These are phyloP conservation scores for Drosophila percnosoma DNA, from an alignment of 2,888 invertebrate species.

Conservation along the genomic window DNA sequence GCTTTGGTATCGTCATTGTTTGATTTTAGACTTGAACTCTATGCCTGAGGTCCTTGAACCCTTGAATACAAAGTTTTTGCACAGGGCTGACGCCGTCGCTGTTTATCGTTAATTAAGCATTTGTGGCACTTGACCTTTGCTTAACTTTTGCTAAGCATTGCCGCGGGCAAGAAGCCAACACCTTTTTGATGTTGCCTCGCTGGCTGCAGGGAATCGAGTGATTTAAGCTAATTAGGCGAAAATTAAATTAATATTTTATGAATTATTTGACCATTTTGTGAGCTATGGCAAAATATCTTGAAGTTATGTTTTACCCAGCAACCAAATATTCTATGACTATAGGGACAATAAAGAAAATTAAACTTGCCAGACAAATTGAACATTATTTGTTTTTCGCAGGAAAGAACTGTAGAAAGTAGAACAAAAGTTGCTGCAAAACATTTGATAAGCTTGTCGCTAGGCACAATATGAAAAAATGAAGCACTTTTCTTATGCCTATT, in stretches of 20 bases:
- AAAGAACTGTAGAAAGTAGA: background rate
- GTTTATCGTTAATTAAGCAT: conserved; percentile 70
- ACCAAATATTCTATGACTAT: conserved; percentile 15
- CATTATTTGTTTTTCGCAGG: conserved; percentile 50
- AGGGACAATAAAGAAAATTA: conserved; percentile 25
- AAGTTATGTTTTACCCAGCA: background rate
- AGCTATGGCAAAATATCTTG: conserved; percentile 23
- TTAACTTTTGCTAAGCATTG: conserved; percentile 45
- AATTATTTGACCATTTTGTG: conserved; percentile 59
- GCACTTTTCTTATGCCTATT: conserved; percentile 51
- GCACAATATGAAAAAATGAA: conserved; percentile 22
- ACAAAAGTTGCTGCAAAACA: conserved; percentile 45
- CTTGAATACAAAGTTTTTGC: conserved; percentile 15
- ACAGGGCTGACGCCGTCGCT: conserved; percentile 35
- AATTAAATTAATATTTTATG: conserved; percentile 75
- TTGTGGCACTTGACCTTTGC: conserved; percentile 52
- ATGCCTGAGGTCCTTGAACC: conserved; percentile 16
- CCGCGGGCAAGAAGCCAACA: conserved; percentile 56
- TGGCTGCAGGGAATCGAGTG: conserved; percentile 14
- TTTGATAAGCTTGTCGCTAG: conserved; percentile 73
- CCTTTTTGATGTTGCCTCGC: conserved; percentile 64
- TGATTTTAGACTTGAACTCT: conserved; percentile 41
- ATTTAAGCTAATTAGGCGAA: conserved; percentile 73
- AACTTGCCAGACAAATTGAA: conserved; percentile 54
- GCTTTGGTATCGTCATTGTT: conserved; percentile 22